A percentile compares a stretch with the other conserved stretches of the same genome.
phyloP scores from a whole-genome alignment of 2,113 vertebrate species.

The Macroglossus sobrinus region DNA sequence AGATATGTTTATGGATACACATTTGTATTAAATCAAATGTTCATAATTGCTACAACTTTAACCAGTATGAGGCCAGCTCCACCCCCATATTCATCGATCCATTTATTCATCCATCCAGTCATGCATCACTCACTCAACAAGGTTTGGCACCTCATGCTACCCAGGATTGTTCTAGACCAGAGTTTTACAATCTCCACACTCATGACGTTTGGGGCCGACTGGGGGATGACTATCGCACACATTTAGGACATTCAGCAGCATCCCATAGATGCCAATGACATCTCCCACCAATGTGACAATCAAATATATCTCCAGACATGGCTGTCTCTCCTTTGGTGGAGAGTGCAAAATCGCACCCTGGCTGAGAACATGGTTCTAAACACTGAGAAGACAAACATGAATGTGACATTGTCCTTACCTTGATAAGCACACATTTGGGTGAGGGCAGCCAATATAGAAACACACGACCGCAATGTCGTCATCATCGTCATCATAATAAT shows the following conservation, averaged over 20 bases:
- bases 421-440: neutral
- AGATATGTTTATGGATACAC: neutral
- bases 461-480: neutral
- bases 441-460: neutral
- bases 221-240: neutral
- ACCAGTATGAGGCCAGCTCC: neutral
- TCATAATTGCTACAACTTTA: neutral
- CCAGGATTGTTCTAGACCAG: neutral
- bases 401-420: neutral
- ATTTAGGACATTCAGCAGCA: rapidly evolving
- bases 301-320: neutral
- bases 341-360: neutral
- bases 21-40: neutral
- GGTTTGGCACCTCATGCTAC: neutral
- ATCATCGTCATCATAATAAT: neutral
- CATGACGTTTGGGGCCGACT: neutral
- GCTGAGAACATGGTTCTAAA: neutral
- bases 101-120: neutral
- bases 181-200: neutral
- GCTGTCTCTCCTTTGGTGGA: neutral
- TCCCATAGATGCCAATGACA: neutral
- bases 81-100: too few species aligned
- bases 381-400: neutral
- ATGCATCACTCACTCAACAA: neutral
- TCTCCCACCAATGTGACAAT: neutral